Base-by-base conservation (phyloP, 2,888 invertebrate species). In the Pomacea canaliculata region DNA sequence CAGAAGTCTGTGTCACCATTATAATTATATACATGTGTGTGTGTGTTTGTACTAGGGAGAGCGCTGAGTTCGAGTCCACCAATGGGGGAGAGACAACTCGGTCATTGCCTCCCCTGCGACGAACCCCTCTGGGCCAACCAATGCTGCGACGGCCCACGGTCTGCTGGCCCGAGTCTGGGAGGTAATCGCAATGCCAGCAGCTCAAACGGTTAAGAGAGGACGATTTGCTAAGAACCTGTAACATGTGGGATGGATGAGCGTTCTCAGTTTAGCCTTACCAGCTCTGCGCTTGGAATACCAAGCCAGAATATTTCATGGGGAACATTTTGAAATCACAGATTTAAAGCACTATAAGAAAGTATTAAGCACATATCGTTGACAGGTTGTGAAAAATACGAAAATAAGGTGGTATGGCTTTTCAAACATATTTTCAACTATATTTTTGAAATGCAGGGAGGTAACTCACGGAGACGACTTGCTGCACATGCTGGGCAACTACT, bases 401-500 rank as follows among this genome's bases (percentile, higher is more conserved):
- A 37, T 37, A 37, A 0, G 5, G 37, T 37, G 37, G 37, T 37
- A 37, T 0, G 37, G 5, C 37, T 37, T 3, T 37, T 3, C 5
- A 37, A 37, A 37, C 37, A 37, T 3, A 37, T 0, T 5, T 37
- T 37, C 37, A 37, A 13, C 16, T 56, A 4, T 2, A 56, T 10
- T 10, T 56, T 56, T 16, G 4, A 4, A 13, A 56, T 56, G 51
- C 51, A 56, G 51, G 51, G 51, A 56, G 51, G 51, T 7, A 56
- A 7, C 68, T 2, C 67, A 59, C 48, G 73, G 73, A 27, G 73
- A 73, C 68, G 23, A 73, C 18, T 46, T 73, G n/a, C 12, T 73
- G 67, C 46, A 68, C 18, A 60, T 68, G 68, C 23, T 73, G 68
- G 73, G 73, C 27, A 73, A 73, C 68, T 73, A 73, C 68, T 60